These are phyloP conservation scores for Parelbella ahira DNA, from an alignment of 2,888 invertebrate genomes.

Conservation along the genomic window DNA sequence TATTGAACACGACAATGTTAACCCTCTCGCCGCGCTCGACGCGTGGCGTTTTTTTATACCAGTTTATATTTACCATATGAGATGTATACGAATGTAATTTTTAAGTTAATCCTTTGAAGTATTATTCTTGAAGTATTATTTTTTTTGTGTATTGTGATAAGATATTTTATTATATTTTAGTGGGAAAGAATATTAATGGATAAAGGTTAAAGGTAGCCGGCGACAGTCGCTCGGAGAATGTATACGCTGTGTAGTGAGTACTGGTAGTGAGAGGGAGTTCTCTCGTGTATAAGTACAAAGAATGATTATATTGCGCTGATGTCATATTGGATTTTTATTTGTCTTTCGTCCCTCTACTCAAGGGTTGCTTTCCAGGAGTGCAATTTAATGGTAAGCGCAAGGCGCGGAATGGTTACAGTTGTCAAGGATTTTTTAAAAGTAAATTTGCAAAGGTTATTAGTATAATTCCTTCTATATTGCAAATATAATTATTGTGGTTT, in stretches of 20 bases:
- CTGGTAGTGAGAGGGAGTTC: constrained; percentile 52
- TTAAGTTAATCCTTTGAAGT: constrained; percentile 69
- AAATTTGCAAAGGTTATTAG: no score
- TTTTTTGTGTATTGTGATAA: constrained; percentile 69
- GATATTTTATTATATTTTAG: constrained; percentile 72
- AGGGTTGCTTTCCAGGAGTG: no score
- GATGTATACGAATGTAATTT: constrained; percentile 65
- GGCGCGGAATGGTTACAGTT: no score
- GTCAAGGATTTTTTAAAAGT: no score
- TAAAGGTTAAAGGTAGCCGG: constrained; percentile 63
- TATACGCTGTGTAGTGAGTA: constrained; percentile 68
- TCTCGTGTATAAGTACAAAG: constrained; percentile 76
- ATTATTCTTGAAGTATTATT: constrained; percentile 78
- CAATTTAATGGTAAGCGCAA: no score
- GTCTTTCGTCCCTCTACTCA: constrained; percentile 1
- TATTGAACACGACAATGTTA: constrained; percentile 37
- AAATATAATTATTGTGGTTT: no score
- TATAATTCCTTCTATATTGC: no score
- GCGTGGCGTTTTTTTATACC: constrained; percentile 43
- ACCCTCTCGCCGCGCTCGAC: constrained; percentile 51
- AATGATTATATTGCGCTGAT: constrained; percentile 76
- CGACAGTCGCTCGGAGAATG: constrained; percentile 59
- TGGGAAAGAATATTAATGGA: constrained; percentile 61
- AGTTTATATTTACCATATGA: constrained; percentile 50
- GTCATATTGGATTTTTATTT: constrained; percentile 44